A percentile compares a stretch with the other conserved stretches of the same genome.
Evolutionary conservation across 2,797 vertebrate genomes (phyloP).

Genomic region (Poliocrania exsul): DNA sequence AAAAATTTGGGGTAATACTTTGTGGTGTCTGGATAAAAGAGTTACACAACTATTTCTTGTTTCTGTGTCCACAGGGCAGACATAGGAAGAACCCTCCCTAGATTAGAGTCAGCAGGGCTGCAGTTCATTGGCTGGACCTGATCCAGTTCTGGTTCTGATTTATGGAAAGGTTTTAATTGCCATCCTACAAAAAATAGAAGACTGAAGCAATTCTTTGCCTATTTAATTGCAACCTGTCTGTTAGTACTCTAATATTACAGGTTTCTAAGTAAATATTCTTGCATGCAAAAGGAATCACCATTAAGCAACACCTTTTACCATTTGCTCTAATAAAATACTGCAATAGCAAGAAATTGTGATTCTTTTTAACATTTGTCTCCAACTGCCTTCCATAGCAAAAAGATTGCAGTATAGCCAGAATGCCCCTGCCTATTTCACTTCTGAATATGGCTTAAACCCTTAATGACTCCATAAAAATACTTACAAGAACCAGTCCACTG

Average conservation of each 20-base stretch:
- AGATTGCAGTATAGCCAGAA: neutral
- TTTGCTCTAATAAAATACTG: neutral
- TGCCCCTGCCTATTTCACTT: neutral
- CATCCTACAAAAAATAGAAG: neutral
- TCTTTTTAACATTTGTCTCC: neutral
- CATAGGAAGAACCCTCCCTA: neutral
- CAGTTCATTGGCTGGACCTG: neutral
- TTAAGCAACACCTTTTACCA: neutral
- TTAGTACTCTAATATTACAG: neutral
- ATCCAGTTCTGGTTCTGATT: neutral
- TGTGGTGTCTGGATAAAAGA: neutral
- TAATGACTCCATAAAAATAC: slow-evolving; percentile 62
- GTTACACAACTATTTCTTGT: neutral
- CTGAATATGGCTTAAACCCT: neutral
- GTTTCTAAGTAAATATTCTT: neutral
- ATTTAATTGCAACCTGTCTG: neutral
- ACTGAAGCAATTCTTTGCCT: neutral
- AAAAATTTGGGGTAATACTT: neutral
- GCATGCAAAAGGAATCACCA: neutral
- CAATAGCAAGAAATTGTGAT: neutral
- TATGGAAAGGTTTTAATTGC: neutral
- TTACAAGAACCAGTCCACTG: slow-evolving; percentile 99
- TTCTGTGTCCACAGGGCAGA: neutral
- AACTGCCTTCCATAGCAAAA: neutral
- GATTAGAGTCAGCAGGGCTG: neutral